These are phyloP conservation scores for Prosopocoilus inquinatus DNA, from an alignment of 2,888 invertebrate genomes.

Conservation along the genomic window DNA sequence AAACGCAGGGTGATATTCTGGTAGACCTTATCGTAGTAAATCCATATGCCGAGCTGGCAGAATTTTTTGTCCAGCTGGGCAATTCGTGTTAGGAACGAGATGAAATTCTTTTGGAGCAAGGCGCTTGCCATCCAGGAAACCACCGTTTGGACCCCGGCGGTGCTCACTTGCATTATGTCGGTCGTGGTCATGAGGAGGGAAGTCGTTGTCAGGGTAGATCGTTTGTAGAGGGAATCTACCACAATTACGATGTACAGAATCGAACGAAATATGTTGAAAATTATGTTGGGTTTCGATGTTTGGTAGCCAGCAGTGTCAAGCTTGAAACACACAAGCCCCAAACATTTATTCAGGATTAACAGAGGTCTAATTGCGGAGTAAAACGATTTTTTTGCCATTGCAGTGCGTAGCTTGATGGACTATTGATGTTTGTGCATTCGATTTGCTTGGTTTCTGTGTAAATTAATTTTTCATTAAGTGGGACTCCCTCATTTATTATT, in stretches of 20 bases:
- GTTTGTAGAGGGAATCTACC: slow-evolving; percentile 8
- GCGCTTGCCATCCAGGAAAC: slow-evolving; percentile 25
- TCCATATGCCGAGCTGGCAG: slow-evolving; percentile 27
- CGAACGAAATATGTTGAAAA: slow-evolving; percentile 8
- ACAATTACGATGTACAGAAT: slow-evolving; percentile 10
- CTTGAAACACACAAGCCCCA: slow-evolving; percentile 24
- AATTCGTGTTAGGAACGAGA: slow-evolving; percentile 24
- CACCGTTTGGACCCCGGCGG: slow-evolving; percentile 19
- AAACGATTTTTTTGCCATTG: background rate
- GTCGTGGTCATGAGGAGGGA: slow-evolving; percentile 13
- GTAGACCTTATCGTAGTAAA: slow-evolving; percentile 27
- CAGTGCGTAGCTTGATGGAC: no score
- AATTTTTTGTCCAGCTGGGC: slow-evolving; percentile 28
- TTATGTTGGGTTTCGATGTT: slow-evolving; percentile 17
- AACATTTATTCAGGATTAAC: slow-evolving; percentile 18
- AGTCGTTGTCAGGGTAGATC: slow-evolving; percentile 5
- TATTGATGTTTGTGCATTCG: no score
- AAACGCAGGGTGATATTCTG: slow-evolving; percentile 20
- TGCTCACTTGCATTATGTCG: slow-evolving; percentile 19
- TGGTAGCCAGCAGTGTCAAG: slow-evolving; percentile 20
- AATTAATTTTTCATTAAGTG: no score
- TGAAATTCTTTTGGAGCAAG: slow-evolving; percentile 23
- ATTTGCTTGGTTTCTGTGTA: no score
- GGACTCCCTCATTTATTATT: no score
- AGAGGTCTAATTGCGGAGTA: slow-evolving; percentile 25